Base-by-base conservation (phyloP, 1,140 invertebrate genomes). In the Scaptomyza pallida region DNA sequence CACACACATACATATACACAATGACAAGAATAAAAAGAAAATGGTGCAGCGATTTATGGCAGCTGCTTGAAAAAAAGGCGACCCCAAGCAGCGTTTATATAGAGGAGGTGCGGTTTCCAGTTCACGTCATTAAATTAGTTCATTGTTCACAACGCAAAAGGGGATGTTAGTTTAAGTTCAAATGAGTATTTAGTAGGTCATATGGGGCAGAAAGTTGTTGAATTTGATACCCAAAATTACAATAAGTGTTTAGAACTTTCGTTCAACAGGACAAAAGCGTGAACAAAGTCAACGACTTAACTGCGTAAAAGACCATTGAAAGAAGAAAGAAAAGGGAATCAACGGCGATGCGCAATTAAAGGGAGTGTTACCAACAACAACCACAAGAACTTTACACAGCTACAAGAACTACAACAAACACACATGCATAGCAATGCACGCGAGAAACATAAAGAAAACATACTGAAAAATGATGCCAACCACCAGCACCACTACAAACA, bases 21-120 rank as follows among this genome's bases (percentile, higher is more conserved):
- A n/a, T n/a, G 9, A 37, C 21, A 16, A 41, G 26, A 13, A 35
- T 76, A 63, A 67, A 79, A 80, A 80, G 80, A 85, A 85, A 85
- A 85, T 86, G 81, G 73, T 86, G 73, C 73, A 80, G 64, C 73
- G 81, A 86, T 85, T 83, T 85, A 83, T 79, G 72, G 19, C 70
- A 50, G 67, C 45, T 43, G 47, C 45, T 48, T 19, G 37, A 15
- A 48, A 48, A n/a, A 13, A 48, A 21, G 19, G n/a, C 17, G 21
- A 21, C 13, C 19, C 8, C 45, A 6, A 21, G 6, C 12, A 26
- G 21, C 21, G 67, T 52, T 19, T 17, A 44, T n/a, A 1, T 37
- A n/a, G 33, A n/a, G 33, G 33, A n/a, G 33, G 2, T n/a, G 33
- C 33, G 8, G 33, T 37, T n/a, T 4, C 5, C 5, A n/a, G 33